Percentiles rank a stretch among this genome's conserved stretches.
These are phyloP conservation scores for Lycodopsis pacificus DNA, from an alignment of 2,797 vertebrate genomes.

Conservation along the genomic window DNA sequence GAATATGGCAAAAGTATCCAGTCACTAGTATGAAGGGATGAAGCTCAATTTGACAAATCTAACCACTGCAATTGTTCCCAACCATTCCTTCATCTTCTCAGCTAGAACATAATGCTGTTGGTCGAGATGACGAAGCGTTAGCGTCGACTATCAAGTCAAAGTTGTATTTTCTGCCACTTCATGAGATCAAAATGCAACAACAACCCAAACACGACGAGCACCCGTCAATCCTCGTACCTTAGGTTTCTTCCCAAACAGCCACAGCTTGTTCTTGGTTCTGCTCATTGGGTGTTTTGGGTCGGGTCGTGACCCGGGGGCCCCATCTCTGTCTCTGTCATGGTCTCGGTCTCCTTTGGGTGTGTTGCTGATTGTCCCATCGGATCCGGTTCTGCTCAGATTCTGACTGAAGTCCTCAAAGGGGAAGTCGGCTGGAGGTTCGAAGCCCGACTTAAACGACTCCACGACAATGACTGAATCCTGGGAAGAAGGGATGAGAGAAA, in stretches of 20 bases:
- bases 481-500: neutral
- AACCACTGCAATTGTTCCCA: neutral
- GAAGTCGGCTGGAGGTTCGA: conserved; percentile 95
- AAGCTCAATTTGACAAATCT: neutral
- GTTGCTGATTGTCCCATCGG: conserved; percentile 94
- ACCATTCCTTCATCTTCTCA: neutral
- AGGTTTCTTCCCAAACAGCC: conserved; percentile 99
- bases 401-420: conserved; percentile 99
- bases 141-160: neutral
- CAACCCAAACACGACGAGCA: neutral
- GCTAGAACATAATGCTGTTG: neutral
- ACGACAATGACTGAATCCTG: conserved; percentile 95
- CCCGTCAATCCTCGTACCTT: conserved; percentile 86
- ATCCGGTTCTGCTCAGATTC: conserved; percentile 95
- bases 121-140: neutral
- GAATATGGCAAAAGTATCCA: neutral
- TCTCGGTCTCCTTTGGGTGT: conserved; percentile 77
- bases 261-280: conserved; percentile 97
- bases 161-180: neutral
- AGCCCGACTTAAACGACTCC: conserved; percentile 98
- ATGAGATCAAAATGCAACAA: neutral
- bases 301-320: conserved; percentile 77
- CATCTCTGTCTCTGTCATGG: conserved; percentile 74
- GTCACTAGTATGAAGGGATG: neutral
- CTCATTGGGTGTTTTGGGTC: conserved; percentile 92